Base-by-base conservation (phyloP, 2,888 invertebrate genomes). In the Tenodera sinensis region DNA sequence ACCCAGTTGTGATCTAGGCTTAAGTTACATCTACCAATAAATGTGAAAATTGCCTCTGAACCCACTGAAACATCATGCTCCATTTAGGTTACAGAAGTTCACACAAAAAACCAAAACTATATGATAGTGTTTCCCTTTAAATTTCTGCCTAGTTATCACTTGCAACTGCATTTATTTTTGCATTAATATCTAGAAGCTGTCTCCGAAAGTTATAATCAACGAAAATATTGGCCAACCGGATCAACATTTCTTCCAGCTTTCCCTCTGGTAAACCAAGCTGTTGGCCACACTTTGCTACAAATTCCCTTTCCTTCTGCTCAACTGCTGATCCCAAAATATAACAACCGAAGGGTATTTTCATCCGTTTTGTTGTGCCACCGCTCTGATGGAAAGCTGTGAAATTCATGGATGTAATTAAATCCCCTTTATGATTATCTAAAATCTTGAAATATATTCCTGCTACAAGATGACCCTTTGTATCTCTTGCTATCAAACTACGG, bases 381-480 rank as follows among this genome's bases (percentile, higher is more conserved):
- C 95, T 94, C 92, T 96, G 96, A 92, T 96, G 96, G 93, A 98
- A 98, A 90, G 97, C 94, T 0, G 97, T 97, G 92, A 98, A 96
- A 71, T 90, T 91, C 86, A 88, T 20, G 54, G 1, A 20, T 15
- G 20, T 71, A 71, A 20, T 4, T 71, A 71, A 71, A 82, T 83
- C 82, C 28, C 30, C 54, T 28, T 30, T 85, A 9, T 89, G 84
- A 93, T 94, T 85, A 92, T 34, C 92, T 91, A 96, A 95, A 88
- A 98, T 95, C 84, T 97, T 96, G 93, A 98, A 97, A 93, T 98
- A 98, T 90, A 98, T 94, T 30, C 98, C 98, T 87, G 98, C 97
- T 81, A 95, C 94, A 9, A 98, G 95, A 91, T 96, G 96, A 87
- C 98, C 98, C 92, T 97, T 97, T 91, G 96, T 96, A 93, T 98